Conservation (phyloP, 1,140 invertebrate species). For the Wiebesia pumilae region DNA sequence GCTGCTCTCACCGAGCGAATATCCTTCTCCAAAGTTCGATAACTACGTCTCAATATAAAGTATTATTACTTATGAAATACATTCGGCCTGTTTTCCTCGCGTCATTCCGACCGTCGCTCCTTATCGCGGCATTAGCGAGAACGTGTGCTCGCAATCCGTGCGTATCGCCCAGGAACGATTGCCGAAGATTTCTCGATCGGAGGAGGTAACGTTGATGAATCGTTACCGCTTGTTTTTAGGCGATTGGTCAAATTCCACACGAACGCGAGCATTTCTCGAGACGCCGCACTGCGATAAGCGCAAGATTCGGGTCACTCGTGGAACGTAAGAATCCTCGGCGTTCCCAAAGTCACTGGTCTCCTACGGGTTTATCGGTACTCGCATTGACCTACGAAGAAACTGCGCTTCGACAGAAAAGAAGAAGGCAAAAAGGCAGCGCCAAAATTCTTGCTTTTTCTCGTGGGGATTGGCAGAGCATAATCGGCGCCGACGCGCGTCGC, state of each 20-base stretch:
- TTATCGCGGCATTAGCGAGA: not conserved
- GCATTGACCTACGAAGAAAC: no score
- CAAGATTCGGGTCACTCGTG: not conserved
- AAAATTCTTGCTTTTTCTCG: not conserved
- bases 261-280: not conserved
- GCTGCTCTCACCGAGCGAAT: not conserved
- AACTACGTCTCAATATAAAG: not conserved
- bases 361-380: not conserved
- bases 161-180: not conserved
- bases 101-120: not conserved
- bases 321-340: not conserved
- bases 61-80: not conserved
- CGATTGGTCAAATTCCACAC: not conserved
- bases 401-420: not conserved
- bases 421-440: not conserved
- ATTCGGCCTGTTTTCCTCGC: not conserved
- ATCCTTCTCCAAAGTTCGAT: not conserved
- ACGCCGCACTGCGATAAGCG: not conserved
- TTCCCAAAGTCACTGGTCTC: not conserved
- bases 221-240: not conserved
- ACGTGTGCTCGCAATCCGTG: not conserved
- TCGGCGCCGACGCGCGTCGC: not conserved
- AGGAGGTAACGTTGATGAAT: no score
- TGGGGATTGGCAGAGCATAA: not conserved
- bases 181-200: not conserved